Evolutionary conservation across 2,113 vertebrate species (phyloP), one percentile per base, ranked within the genome.

Genomic region (Burhinus bistriatus): DNA sequence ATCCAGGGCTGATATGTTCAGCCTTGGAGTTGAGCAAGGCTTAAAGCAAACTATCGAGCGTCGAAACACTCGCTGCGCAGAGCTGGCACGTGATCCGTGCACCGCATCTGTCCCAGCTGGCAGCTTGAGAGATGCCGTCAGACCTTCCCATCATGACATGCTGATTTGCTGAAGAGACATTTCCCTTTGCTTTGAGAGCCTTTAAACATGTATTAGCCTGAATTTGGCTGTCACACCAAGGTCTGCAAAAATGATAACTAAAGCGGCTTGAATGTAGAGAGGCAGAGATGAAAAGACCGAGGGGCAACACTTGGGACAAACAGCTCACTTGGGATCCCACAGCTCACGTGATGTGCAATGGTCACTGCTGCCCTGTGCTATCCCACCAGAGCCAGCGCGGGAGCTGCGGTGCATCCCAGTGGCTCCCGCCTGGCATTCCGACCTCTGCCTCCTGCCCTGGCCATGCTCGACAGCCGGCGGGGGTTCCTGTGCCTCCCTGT

Each of bases 401-500:
- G 89, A 66, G 64, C 89, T 14, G 29, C 1, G 19, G 6, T 11
- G 55, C 38, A 12, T 83, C 57, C 68, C 3, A 1, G 17, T 4
- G 15, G 23, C 49, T 85, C 83, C 61, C 7, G 5, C 54, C 10
- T 4, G 32, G 5, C n/a, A 16, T 61, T 73, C 32, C 81, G 69
- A 68, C 54, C 90, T 85, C 70, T 49, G 30, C 59, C 55, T 70
- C 27, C 76, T 16, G 59, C 89, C 5, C 22, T 51, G 49, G 49
- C 47, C 21, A 10, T 11, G 27, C 68, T 58, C 8, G 0, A 2
- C 21, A 66, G 66, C 22, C 4, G 0, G 6, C 0, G 0, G 10
- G 34, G 55, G 11, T 51, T 65, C 47, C 29, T 17, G 8, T 26
- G 27, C 71, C 78, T 64, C 70, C 79, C 57, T 15, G 10, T 17